A percentile compares a stretch with the other conserved stretches of the same genome.
These are phyloP conservation scores for Heliangelus exortis DNA, from an alignment of 2,797 vertebrate species.

Conservation along the genomic window DNA sequence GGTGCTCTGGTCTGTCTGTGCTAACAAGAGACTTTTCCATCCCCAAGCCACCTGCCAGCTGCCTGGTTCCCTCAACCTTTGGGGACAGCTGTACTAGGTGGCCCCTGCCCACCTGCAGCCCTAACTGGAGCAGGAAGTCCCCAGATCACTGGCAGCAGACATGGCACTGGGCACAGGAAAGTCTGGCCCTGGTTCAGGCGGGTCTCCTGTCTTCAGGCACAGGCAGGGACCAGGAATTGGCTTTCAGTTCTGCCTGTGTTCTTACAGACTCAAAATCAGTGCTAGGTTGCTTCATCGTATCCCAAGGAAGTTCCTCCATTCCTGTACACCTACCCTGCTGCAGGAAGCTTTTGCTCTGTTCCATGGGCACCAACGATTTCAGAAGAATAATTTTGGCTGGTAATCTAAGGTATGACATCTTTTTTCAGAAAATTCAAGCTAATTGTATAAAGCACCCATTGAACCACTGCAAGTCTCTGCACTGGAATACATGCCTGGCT, in stretches of 20 bases:
- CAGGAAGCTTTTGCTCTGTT: neutral
- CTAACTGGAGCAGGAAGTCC: neutral
- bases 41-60: neutral
- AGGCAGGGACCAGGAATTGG: neutral
- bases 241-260: neutral
- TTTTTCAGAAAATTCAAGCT: neutral
- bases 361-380: neutral
- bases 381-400: neutral
- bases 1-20: neutral
- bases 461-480: neutral
- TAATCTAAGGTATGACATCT: neutral
- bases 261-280: neutral
- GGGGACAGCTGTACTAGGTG: neutral
- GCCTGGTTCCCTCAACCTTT: neutral
- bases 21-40: neutral
- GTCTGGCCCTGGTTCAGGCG: neutral
- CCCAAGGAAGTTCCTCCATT: neutral
- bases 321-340: neutral
- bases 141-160: neutral
- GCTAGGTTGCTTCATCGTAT: neutral
- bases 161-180: neutral
- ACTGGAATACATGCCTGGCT: neutral
- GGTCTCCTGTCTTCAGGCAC: neutral
- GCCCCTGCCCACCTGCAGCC: neutral
- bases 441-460: neutral